phyloP scores from a whole-genome alignment of 2,888 invertebrate species.

The Theodoxus fluviatilis region DNA sequence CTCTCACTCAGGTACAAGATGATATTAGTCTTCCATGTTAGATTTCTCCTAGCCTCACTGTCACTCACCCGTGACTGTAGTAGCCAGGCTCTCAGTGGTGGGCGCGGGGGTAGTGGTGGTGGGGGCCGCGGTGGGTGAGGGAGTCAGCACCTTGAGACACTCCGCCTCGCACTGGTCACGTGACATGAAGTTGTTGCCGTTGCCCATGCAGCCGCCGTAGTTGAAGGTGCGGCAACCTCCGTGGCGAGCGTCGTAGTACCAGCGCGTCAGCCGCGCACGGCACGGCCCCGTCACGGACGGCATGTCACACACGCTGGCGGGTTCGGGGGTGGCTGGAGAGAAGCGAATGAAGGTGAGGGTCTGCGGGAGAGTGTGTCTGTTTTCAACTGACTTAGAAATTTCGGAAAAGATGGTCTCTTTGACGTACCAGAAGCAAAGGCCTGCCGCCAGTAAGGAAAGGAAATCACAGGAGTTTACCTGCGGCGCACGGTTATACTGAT shows the following conservation, averaged over 20 bases:
- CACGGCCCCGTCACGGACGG: slow-evolving; percentile 78
- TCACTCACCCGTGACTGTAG: not conserved
- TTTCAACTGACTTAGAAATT: too few species aligned
- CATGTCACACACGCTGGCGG: slow-evolving; percentile 71
- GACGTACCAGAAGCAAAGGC: too few species aligned
- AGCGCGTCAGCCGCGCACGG: slow-evolving; percentile 72
- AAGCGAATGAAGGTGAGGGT: too few species aligned
- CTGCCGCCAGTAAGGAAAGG: too few species aligned
- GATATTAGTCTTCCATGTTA: not conserved
- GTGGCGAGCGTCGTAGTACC: slow-evolving; percentile 76
- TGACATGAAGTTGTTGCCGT: slow-evolving; percentile 68
- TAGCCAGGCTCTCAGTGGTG: not conserved
- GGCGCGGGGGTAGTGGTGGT: slow-evolving; percentile 18
- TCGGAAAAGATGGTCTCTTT: too few species aligned
- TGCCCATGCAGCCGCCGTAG: slow-evolving; percentile 88
- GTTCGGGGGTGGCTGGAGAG: too few species aligned
- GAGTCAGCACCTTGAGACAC: slow-evolving; percentile 35
- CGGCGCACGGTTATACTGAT: too few species aligned
- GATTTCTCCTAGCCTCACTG: not conserved
- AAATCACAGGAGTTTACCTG: too few species aligned
- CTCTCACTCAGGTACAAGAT: too few species aligned
- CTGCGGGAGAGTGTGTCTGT: too few species aligned
- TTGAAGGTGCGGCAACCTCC: slow-evolving; percentile 79
- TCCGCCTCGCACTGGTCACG: slow-evolving; percentile 40
- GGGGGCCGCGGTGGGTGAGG: not conserved